These are phyloP conservation scores for Helogale parvula DNA, from an alignment of 2,113 vertebrate genomes.

Conservation along the genomic window DNA sequence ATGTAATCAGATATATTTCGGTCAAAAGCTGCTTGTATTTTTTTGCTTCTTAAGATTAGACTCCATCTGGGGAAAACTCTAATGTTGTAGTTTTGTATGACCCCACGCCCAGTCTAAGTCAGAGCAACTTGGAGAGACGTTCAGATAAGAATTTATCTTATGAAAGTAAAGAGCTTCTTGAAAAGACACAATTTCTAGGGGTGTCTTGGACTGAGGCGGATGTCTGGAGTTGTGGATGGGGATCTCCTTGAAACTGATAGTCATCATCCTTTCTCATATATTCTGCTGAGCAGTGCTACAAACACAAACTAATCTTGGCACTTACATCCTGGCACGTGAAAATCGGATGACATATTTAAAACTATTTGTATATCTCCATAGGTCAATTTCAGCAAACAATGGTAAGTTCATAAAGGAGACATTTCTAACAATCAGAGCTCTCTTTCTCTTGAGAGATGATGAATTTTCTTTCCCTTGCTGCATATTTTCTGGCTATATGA, in stretches of 20 bases:
- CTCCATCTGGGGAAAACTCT: not conserved
- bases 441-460: not conserved
- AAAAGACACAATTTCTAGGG: not conserved
- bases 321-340: not conserved
- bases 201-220: not conserved
- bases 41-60: conserved; percentile 43
- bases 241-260: not conserved
- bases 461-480: not conserved
- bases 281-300: not conserved
- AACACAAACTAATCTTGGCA: not conserved
- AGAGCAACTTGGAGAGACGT: not conserved
- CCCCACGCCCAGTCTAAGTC: not conserved
- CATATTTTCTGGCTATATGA: conserved; percentile 21
- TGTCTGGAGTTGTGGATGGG: not conserved
- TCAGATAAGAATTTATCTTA: not conserved
- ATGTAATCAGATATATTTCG: not conserved
- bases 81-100: not conserved
- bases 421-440: not conserved
- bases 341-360: conserved; percentile 1
- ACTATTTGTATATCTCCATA: not conserved
- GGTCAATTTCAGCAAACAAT: not conserved
- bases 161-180: conserved; percentile 10
- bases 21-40: not conserved
- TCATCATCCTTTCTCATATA: not conserved
- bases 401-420: not conserved